Percentiles rank a stretch among this genome's conserved stretches.
phyloP scores from a whole-genome alignment of 2,888 invertebrate species.

The Stictocephala bisonia region DNA sequence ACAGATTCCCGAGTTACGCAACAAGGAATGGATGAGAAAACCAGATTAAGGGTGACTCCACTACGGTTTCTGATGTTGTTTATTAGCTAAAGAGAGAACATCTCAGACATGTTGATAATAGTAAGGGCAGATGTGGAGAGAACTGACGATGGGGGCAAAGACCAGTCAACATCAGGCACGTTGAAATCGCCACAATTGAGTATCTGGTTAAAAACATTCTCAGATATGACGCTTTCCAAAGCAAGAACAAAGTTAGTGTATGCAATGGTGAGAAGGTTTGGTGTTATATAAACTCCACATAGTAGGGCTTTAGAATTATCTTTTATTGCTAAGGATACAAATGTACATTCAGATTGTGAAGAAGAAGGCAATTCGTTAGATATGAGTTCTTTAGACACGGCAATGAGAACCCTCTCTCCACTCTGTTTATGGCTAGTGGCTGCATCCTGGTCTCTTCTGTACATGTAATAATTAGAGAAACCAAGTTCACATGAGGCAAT shows the following conservation, averaged over 20 bases:
- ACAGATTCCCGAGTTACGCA: neutral
- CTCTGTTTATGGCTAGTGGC: neutral
- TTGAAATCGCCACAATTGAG: neutral
- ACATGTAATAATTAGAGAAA: neutral
- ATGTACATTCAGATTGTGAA: neutral
- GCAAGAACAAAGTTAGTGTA: neutral
- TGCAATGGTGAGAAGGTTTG: neutral
- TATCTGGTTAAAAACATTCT: neutral
- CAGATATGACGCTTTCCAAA: neutral
- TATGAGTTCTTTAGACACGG: neutral
- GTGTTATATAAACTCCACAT: neutral
- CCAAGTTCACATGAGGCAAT: neutral
- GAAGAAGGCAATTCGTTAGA: neutral
- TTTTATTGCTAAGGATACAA: neutral
- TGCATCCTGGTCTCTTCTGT: neutral
- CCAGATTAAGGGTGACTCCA: neutral
- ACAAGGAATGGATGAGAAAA: neutral
- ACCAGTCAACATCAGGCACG: neutral
- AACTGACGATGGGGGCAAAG: neutral
- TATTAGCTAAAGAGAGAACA: neutral
- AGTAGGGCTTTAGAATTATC: neutral
- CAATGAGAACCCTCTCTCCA: neutral
- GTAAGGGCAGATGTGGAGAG: neutral
- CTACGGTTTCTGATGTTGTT: neutral
- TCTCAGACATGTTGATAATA: neutral